Base-by-base conservation (phyloP, 2,888 invertebrate genomes). In the Malacosoma neustria region DNA sequence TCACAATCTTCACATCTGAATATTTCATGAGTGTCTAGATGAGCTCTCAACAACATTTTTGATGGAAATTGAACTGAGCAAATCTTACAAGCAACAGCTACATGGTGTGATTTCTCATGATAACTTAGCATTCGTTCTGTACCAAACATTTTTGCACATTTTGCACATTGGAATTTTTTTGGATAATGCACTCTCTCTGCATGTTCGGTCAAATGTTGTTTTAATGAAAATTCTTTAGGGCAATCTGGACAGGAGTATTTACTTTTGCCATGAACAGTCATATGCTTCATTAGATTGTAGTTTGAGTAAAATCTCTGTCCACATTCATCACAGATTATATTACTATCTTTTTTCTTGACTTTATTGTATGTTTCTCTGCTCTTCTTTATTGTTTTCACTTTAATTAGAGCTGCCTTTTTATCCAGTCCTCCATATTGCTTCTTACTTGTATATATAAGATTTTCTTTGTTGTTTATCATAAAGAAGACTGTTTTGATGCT, bases 131-230 rank as follows among this genome's bases (percentile, higher is more conserved):
- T 56, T 48, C 53, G 64, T 4, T 61, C 48, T 4, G 77, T 72
- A 36, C 76, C 71, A 29, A 79, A 72, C 64, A 51, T 75, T 57
- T 72, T 74, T 0, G 59, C 34, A 43, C 80, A 80, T 41, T 70
- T 63, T 1, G 54, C 38, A 43, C 79, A 80, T 42, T 57, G 48
- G 3, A 76, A 38, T 37, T 45, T 65, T 48, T 75, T 79, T 6
- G 74, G 72, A 42, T 63, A 61, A 42, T 80, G 80, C 0, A 76
- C 49, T 48, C 75, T 59, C 41, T 74, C 70, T 0, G 50, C 45
- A 39, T 80, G 79, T 4, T 62, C 61, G 3, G 60, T 49, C 6
- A 79, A 42, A 34, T 61, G 61, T 2, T 51, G 13, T 32, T 54
- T 39, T 1, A 62, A 58, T 3, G 54, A 36, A 33, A 77, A 77